Base-by-base conservation (phyloP, 2,797 vertebrate genomes). In the Cirrhinus mrigala region DNA sequence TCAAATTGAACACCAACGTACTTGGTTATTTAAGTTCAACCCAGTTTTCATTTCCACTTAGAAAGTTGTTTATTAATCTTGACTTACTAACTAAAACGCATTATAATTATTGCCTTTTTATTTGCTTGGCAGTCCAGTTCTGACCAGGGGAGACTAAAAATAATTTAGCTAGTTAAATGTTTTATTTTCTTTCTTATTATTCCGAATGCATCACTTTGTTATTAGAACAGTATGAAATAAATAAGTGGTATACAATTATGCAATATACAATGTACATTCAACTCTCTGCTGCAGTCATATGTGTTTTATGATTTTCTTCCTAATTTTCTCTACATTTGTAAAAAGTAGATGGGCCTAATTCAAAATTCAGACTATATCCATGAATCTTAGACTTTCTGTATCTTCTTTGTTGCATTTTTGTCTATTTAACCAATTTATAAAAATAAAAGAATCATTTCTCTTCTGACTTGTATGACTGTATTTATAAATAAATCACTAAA, bases 381-480 rank as follows among this genome's bases (percentile, higher is more conserved):
- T 48, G 40, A 73, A 73, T 74, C 54, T 3, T 81, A 27, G 64
- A 70, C 33, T 27, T 64, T 82, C 81, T 82, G 27, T 82, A 37
- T 16, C 37, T 76, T 18, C 50, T 52, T 50, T 83, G 24, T 85
- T 40, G 50, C 70, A 75, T 60, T 52, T 82, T 74, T 69, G 18
- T 24, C 44, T 33, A 37, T 37, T 62, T 80, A 88, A 89, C 87
- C 87, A 62, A 88, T 86, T 77, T 82, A 73, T 84, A 56, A n/a
- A 78, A 79, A 78, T 82, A 81, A 85, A 79, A 22, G 1, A 76
- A 83, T 74, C 4, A 60, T 82, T 52, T 68, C 54, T 66, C 70
- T 81, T 75, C 62, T 80, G 85, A 81, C 76, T 73, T 70, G 37
- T 83, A 83, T n/a, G n/a, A n/a, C 54, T 86, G 82, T 85, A 73